Base-by-base conservation (phyloP, 1,140 invertebrate species). In the Sinella curviseta region DNA sequence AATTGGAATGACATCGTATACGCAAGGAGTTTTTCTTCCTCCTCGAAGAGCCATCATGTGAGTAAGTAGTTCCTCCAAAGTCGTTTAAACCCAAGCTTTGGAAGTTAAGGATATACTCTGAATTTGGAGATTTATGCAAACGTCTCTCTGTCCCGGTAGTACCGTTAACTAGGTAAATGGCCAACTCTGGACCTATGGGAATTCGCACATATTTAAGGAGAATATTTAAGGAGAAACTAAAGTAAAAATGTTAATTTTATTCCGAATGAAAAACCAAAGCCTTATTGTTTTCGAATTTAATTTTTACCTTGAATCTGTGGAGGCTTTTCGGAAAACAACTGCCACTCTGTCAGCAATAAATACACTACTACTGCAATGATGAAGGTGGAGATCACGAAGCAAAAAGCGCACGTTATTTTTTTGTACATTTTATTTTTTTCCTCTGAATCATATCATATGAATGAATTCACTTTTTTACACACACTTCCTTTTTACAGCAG, bases 1-100 rank as follows among this genome's bases (percentile, higher is more conserved):
- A 76, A 31, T 74, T 70, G 36, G 78, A 74, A 70, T 80, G 74
- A 75, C 78, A 80, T 30, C 39, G 30, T 39, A 80, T 75, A 20
- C 74, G 55, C 34, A 79, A 73, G 16, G n/a, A 35, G 26, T 30
- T 75, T 74, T 33, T n/a, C n/a, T n/a, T n/a, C n/a, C n/a, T n/a
- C n/a, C n/a, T n/a, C n/a, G n/a, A n/a, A n/a, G n/a, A n/a, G n/a
- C n/a, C n/a, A n/a, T n/a, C n/a, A n/a, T n/a, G n/a, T n/a, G n/a
- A n/a, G 65, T 70, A 8, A 4, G 4, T 31, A 33, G 26, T 70
- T 16, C 36, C 74, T 26, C 30, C 35, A n/a, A 39, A 30, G 31
- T 74, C 70, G 36, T 28, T n/a, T 31, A 70, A n/a, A 12, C 31
- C 31, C 31, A 70, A 30, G 8, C n/a, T 70, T 31, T 70, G 3